Base-by-base conservation (phyloP, 2,113 vertebrate species). In the Nerophis ophidion region DNA sequence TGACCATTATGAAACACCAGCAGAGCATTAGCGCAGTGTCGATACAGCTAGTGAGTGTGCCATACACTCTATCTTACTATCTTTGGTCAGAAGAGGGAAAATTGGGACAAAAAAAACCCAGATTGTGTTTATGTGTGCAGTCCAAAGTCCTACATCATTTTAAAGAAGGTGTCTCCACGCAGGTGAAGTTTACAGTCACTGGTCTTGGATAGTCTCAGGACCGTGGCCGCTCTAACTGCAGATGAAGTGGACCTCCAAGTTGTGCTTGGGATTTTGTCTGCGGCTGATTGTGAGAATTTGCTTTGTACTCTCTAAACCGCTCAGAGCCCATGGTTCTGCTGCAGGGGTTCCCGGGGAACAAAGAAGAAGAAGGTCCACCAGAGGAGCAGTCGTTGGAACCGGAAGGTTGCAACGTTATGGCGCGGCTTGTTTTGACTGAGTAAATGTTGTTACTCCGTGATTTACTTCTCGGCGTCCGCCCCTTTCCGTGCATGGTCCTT, bases 81-180 rank as follows among this genome's bases (percentile, higher is more conserved):
- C 26, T 26, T 26, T 26, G 26, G 26, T 26, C 26, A 26, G 26
- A 26, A 26, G 26, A 26, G 26, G 26, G 26, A 26, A 26, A 26
- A 26, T 26, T 26, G 26, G 26, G 26, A 26, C 26, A 26, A 26
- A 26, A 26, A 26, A 26, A 26, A 1, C 19, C 19, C 19, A 26
- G 19, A 26, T 26, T 26, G 19, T 26, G 1, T 26, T 26, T 26
- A 26, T 26, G 26, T 7, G 70, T 60, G 74, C 81, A 74, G 70
- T 75, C 67, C 63, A 77, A 72, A 49, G 57, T 53, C 61, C 68
- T 65, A 40, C 66, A 72, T 57, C 65, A 76, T 60, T 61, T 72
- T 81, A 76, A 82, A 87, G 84, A 84, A 74, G 62, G 71, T 77
- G 83, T 84, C 68, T 70, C 69, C 71, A 70, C 66, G n/a, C 9